Evolutionary conservation across 2,797 vertebrate genomes (phyloP).

Genomic region (Spea hammondii): DNA sequence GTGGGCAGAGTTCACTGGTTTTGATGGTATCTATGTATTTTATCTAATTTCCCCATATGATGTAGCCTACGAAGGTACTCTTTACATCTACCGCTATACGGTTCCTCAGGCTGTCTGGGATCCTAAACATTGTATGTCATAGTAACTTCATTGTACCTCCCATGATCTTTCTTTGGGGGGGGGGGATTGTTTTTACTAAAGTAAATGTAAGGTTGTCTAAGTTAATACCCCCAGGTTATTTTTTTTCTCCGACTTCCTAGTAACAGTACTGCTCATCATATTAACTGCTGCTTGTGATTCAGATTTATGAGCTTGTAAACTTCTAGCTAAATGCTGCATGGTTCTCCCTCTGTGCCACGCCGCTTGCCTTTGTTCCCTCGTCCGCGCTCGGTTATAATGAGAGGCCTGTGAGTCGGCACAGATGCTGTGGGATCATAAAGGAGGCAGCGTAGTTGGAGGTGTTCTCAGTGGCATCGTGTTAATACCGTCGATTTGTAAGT

Average conservation of each 20-base stretch:
- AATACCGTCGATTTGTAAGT: constrained; percentile 7
- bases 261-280: too few relatives aligned
- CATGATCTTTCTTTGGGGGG: too few relatives aligned
- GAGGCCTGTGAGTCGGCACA: constrained; percentile 31
- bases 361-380: constrained; percentile 11
- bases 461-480: not conserved
- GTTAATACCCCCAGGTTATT: not conserved
- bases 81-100: too few relatives aligned
- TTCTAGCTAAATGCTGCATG: not conserved
- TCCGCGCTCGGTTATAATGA: constrained; percentile 11
- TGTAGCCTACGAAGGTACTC: too few relatives aligned
- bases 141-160: too few relatives aligned
- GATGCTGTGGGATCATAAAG: constrained; percentile 29
- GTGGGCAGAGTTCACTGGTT: too few relatives aligned
- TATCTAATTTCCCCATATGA: too few relatives aligned
- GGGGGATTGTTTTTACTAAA: too few relatives aligned
- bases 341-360: not conserved
- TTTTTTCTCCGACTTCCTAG: not conserved
- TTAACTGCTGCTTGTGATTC: not conserved
- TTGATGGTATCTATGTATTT: too few relatives aligned
- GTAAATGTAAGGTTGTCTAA: too few relatives aligned
- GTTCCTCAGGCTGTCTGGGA: too few relatives aligned
- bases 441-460: constrained; percentile 11
- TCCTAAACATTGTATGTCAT: too few relatives aligned
- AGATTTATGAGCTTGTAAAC: not conserved